A percentile compares a stretch with the other conserved stretches of the same genome.
phyloP scores from a whole-genome alignment of 2,888 invertebrate genomes.

The Stenotaenia linearis region DNA sequence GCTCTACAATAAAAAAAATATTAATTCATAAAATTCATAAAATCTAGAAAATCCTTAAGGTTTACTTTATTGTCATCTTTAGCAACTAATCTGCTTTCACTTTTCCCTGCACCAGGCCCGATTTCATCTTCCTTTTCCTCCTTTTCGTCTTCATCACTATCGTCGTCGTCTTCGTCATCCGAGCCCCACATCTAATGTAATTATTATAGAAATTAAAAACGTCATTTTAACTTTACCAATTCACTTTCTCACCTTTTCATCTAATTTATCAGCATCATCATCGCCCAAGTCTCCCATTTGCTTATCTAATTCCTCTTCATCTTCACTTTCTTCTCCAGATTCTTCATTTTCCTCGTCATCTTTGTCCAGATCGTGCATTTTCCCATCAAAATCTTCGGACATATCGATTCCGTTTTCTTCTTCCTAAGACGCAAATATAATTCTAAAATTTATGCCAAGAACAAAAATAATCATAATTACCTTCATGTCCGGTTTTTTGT shows the following conservation, averaged over 20 bases:
- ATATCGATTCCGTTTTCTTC: slow-evolving; percentile 91
- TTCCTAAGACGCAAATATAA: too few relatives aligned
- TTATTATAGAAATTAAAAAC: not conserved
- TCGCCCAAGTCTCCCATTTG: slow-evolving; percentile 93
- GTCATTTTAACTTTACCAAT: not conserved
- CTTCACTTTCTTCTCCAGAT: slow-evolving; percentile 55
- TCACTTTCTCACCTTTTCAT: slow-evolving; percentile 47
- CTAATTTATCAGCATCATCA: slow-evolving; percentile 68
- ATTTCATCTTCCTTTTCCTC: slow-evolving; percentile 54
- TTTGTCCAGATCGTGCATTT: slow-evolving; percentile 71
- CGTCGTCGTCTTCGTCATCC: slow-evolving; percentile 57
- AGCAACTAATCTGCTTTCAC: slow-evolving; percentile 59
- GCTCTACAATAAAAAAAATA: not conserved
- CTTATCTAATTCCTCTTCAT: slow-evolving; percentile 80
- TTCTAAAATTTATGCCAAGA: too few relatives aligned
- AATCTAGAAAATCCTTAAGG: not conserved
- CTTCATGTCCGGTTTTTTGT: slow-evolving; percentile 57
- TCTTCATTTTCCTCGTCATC: slow-evolving; percentile 59
- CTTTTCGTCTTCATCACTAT: slow-evolving; percentile 58
- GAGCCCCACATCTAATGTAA: slow-evolving; percentile 54
- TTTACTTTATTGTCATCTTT: slow-evolving; percentile 55
- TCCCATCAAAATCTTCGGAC: slow-evolving; percentile 91
- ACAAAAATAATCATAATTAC: too few relatives aligned
- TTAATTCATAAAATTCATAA: not conserved
- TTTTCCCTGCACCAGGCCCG: slow-evolving; percentile 44